Conservation (phyloP, 92 coral and sea anemone genomes). For the Phenganax stokvisi region DNA sequence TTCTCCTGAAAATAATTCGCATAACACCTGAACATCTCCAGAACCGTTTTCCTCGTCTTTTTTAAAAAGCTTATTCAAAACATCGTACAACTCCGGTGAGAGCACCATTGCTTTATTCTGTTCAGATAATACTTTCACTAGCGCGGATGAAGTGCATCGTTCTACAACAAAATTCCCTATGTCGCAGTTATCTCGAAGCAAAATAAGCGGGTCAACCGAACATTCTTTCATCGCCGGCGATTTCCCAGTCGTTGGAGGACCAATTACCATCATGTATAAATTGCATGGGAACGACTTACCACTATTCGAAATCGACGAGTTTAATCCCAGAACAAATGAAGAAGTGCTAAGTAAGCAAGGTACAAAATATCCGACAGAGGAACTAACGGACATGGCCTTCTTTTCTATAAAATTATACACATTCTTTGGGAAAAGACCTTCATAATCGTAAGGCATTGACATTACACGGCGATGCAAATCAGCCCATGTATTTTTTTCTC, state of each 20-base stretch:
- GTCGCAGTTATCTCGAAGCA: not conserved
- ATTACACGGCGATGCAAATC: conserved; percentile 37
- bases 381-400: conserved; percentile 31
- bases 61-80: too few relatives aligned
- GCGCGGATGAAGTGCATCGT: too few relatives aligned
- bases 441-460: conserved; percentile 28
- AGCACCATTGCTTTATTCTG: too few relatives aligned
- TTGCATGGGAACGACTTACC: not conserved
- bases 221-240: not conserved
- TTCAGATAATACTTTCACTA: too few relatives aligned
- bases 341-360: conserved; percentile 43
- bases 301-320: not conserved
- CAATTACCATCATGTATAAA: not conserved
- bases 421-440: not conserved
- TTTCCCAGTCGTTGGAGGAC: not conserved
- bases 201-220: not conserved
- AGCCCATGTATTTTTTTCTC: conserved; percentile 34
- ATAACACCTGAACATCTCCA: conserved; percentile 17
- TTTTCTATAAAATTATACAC: conserved; percentile 13
- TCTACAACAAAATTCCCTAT: too few relatives aligned
- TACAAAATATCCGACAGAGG: conserved; percentile 42
- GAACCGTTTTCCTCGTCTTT: too few relatives aligned
- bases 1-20: conserved; percentile 56
- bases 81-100: too few relatives aligned
- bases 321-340: conserved; percentile 41